Conservation (phyloP, 2,113 vertebrate genomes). For the Misgurnus mizolepis region DNA sequence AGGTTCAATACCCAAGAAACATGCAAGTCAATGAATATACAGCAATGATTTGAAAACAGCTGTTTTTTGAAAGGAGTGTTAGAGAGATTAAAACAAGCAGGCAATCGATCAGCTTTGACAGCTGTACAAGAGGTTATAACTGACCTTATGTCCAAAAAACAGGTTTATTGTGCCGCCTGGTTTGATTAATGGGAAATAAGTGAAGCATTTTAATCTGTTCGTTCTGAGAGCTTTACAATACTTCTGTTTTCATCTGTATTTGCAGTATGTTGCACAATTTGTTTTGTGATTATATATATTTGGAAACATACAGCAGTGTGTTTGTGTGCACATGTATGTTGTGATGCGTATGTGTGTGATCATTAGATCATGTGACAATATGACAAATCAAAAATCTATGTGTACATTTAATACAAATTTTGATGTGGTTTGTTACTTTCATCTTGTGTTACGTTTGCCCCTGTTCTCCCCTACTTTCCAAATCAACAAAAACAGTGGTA, state of each 20-base stretch:
- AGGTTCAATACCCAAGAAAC: too few relatives aligned
- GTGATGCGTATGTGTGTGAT: background rate
- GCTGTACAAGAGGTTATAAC: background rate
- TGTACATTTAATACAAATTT: too few relatives aligned
- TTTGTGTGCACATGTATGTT: background rate
- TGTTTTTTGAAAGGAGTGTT: background rate
- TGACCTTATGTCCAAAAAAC: slow-evolving; percentile 5
- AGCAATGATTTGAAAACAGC: background rate
- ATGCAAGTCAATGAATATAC: background rate
- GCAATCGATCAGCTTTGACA: slow-evolving; percentile 5
- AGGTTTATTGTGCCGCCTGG: background rate
- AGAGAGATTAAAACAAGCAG: slow-evolving; percentile 9
- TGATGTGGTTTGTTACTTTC: too few relatives aligned
- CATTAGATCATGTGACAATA: background rate
- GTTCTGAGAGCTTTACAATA: background rate
- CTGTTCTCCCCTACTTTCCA: background rate
- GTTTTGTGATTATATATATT: background rate
- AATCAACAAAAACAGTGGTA: slow-evolving; percentile 7
- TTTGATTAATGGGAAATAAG: slow-evolving; percentile 15
- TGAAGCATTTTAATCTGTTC: background rate
- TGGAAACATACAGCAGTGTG: background rate
- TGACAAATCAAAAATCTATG: too few relatives aligned
- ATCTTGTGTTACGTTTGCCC: background rate
- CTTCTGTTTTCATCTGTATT: background rate
- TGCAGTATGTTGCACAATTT: background rate